Conservation (phyloP, 1,140 invertebrate species). For the Adoxophyes honmai region DNA sequence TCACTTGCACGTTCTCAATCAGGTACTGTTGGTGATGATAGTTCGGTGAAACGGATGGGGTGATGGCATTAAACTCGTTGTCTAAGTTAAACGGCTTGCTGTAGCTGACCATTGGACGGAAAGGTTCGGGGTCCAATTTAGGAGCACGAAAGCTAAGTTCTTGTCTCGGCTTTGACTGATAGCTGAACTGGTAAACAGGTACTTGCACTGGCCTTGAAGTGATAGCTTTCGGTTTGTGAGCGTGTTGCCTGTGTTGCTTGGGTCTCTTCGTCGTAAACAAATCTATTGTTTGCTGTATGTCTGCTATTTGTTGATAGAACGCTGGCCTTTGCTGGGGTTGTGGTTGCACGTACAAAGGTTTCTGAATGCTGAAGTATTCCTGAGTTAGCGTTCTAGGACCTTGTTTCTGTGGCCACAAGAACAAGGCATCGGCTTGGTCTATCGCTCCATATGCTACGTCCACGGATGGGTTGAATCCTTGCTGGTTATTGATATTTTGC, state of each 20-base stretch:
- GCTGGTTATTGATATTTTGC: slow-evolving; percentile 47
- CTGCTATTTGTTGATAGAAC: slow-evolving; percentile 76
- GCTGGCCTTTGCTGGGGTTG: slow-evolving; percentile 52
- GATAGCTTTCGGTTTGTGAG: slow-evolving; percentile 61
- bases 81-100: slow-evolving; percentile 78
- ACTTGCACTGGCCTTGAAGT: slow-evolving; percentile 44
- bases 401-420: slow-evolving; percentile 72
- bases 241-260: slow-evolving; percentile 54
- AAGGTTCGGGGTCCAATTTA: slow-evolving; percentile 78
- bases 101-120: slow-evolving; percentile 81
- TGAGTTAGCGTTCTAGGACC: slow-evolving; percentile 71
- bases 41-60: slow-evolving; percentile 53
- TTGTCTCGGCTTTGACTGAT: slow-evolving; percentile 58
- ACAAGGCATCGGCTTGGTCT: slow-evolving; percentile 65
- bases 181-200: slow-evolving; percentile 66
- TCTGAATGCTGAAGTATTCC: slow-evolving; percentile 73
- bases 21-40: slow-evolving; percentile 66
- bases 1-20: slow-evolving; percentile 62
- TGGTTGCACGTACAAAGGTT: slow-evolving; percentile 62
- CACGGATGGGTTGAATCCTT: slow-evolving; percentile 53
- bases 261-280: slow-evolving; percentile 74
- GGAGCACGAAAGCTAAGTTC: slow-evolving; percentile 72
- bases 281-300: slow-evolving; percentile 76
- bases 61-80: slow-evolving; percentile 75
- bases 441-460: slow-evolving; percentile 68